Evolutionary conservation across 2,113 vertebrate species (phyloP).

Genomic region (Loxodonta africana): DNA sequence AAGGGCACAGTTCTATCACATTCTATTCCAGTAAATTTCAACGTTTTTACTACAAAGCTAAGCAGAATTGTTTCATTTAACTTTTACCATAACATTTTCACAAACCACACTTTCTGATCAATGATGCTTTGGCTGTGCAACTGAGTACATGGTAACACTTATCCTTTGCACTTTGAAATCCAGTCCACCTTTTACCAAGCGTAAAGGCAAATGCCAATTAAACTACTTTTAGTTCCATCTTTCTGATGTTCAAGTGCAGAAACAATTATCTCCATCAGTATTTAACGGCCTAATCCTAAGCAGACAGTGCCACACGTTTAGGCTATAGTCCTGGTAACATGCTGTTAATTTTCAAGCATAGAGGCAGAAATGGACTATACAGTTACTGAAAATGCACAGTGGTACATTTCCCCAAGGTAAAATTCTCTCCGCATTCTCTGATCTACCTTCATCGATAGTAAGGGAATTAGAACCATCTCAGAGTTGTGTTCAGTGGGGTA

Average conservation of each 20-base stretch:
- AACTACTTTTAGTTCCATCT: slow-evolving; percentile 83
- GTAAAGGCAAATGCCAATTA: slow-evolving; percentile 84
- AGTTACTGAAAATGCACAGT: slow-evolving; percentile 85
- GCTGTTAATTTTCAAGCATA: slow-evolving; percentile 86
- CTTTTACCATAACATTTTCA: slow-evolving; percentile 83
- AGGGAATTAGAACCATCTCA: slow-evolving; percentile 82
- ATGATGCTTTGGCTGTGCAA: slow-evolving; percentile 81
- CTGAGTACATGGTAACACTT: slow-evolving; percentile 66
- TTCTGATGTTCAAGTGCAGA: slow-evolving; percentile 84
- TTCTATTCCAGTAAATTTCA: slow-evolving; percentile 64
- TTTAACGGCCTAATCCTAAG: slow-evolving; percentile 87
- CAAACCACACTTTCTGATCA: slow-evolving; percentile 81
- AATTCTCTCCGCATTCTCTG: slow-evolving; percentile 80
- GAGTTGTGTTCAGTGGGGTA: slow-evolving; percentile 83
- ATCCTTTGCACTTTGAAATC: slow-evolving; percentile 76
- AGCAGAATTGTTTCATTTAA: slow-evolving; percentile 73
- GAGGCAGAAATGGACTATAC: slow-evolving; percentile 85
- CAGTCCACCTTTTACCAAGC: slow-evolving; percentile 83
- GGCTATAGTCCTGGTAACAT: slow-evolving; percentile 84
- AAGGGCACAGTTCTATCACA: background rate
- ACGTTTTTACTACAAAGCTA: background rate
- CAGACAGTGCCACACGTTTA: slow-evolving; percentile 80
- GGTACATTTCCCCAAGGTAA: slow-evolving; percentile 85
- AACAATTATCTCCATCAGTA: slow-evolving; percentile 86
- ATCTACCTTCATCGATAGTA: slow-evolving; percentile 82